A percentile compares a stretch with the other conserved stretches of the same genome.
Conservation (phyloP, 2,797 vertebrate genomes). For the Dallia pectoralis region DNA sequence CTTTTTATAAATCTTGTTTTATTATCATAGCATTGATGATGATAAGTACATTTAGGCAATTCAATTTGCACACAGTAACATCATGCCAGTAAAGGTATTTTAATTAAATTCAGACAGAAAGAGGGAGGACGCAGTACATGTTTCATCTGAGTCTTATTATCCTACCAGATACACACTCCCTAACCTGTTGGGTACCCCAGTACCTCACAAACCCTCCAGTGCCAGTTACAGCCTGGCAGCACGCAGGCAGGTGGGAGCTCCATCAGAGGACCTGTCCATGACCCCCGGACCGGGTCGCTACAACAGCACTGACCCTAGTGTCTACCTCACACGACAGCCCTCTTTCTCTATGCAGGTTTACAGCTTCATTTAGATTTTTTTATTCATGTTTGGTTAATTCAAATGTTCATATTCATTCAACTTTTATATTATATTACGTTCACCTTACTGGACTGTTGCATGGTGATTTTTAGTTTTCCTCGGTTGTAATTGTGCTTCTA, state of each 20-base stretch:
- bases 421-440: background rate
- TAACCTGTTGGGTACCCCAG: slow-evolving; percentile 74
- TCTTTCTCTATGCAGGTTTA: slow-evolving; percentile 78
- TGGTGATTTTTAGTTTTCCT: background rate
- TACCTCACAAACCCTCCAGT: slow-evolving; percentile 77
- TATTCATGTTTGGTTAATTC: background rate
- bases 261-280: slow-evolving; percentile 75
- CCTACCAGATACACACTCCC: slow-evolving; percentile 79
- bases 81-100: no score
- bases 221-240: slow-evolving; percentile 76
- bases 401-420: background rate
- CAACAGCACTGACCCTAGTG: slow-evolving; percentile 73
- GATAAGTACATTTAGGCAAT: no score
- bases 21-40: no score
- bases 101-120: background rate
- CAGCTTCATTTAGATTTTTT: background rate
- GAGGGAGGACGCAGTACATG: background rate
- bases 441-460: background rate
- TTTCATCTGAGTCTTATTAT: background rate
- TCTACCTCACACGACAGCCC: slow-evolving; percentile 76
- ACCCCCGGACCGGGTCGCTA: slow-evolving; percentile 84
- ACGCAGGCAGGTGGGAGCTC: slow-evolving; percentile 57
- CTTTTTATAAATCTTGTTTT: no score
- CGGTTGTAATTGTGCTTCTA: background rate
- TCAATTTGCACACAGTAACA: no score